These are phyloP conservation scores for Haliaeetus leucogaster DNA, from an alignment of 2,113 vertebrate genomes.

Conservation along the genomic window DNA sequence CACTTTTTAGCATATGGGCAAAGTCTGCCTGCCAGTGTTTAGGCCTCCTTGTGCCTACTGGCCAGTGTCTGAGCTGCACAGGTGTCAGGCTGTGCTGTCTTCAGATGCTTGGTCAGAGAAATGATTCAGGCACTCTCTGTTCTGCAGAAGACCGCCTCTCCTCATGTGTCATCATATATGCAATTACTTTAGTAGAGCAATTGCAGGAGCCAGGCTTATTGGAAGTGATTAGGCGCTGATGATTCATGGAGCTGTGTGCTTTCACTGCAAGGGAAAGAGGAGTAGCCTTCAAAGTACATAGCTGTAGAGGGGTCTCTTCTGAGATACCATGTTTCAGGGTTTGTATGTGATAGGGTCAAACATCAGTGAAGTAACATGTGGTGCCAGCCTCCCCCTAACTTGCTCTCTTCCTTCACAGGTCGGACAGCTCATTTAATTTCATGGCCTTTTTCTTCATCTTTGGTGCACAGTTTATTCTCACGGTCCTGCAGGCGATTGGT, in stretches of 20 bases:
- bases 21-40: neutral
- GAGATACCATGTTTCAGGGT: neutral
- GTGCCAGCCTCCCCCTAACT: neutral
- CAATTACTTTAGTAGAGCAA: neutral
- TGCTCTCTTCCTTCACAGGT: constrained; percentile 62
- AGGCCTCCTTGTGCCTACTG: neutral
- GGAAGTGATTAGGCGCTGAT: neutral
- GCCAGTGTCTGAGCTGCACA: neutral
- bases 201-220: neutral
- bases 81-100: neutral
- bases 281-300: neutral
- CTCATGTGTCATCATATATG: neutral
- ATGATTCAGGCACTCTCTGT: neutral
- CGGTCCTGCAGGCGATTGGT: constrained; percentile 83
- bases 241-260: neutral
- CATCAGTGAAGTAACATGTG: fast-evolving
- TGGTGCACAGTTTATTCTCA: constrained; percentile 84
- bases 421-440: constrained; percentile 97
- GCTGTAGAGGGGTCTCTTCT: neutral
- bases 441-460: constrained; percentile 97
- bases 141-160: neutral
- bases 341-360: neutral
- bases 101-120: neutral
- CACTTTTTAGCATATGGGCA: neutral
- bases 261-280: neutral